Conservation (phyloP, 2,888 invertebrate genomes). For the Callyntrura sp. region DNA sequence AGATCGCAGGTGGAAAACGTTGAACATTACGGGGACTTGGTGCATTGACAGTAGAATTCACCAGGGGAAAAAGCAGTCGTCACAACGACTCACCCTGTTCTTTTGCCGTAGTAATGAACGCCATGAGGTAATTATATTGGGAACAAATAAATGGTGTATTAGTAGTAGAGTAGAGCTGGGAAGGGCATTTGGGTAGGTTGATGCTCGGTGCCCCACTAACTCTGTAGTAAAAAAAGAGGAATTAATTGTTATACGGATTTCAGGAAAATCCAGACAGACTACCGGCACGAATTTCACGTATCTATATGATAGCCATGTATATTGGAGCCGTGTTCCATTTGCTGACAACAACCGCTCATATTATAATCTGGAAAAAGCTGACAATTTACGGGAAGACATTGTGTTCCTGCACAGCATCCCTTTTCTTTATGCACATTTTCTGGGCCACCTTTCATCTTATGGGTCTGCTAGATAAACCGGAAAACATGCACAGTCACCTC, state of each 20-base stretch:
- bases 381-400: constrained; percentile 70
- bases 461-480: constrained; percentile 5
- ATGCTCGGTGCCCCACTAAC: no score
- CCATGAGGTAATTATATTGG: neutral
- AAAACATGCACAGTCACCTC: neutral
- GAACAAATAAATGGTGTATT: neutral
- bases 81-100: no score
- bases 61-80: no score
- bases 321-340: constrained; percentile 66
- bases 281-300: constrained; percentile 17
- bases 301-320: constrained; percentile 63
- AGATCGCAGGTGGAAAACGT: constrained; percentile 44
- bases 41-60: no score
- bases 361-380: constrained; percentile 67
- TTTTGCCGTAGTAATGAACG: no score
- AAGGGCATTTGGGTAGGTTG: no score
- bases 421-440: constrained; percentile 62
- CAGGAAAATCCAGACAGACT: no score
- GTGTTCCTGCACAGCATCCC: constrained; percentile 52
- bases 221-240: no score
- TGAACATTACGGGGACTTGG: neutral
- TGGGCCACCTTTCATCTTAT: constrained; percentile 63
- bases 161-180: neutral
- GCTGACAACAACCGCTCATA: constrained; percentile 33
- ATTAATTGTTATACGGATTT: no score